These are phyloP conservation scores for Holocentrus rufus DNA, from an alignment of 2,797 vertebrate genomes.

Conservation along the genomic window DNA sequence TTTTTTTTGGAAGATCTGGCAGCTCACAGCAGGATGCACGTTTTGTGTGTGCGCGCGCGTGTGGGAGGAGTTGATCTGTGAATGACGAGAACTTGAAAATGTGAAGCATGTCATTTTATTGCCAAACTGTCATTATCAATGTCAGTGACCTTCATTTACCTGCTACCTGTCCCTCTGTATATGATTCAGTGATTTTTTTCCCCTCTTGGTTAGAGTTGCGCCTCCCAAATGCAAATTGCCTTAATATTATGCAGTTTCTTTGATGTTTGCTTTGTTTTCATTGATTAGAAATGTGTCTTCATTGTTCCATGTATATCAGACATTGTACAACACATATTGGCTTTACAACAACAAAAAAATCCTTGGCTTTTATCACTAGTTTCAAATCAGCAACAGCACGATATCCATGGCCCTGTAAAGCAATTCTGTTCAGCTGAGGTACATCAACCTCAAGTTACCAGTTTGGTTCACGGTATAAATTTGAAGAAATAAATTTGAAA, in stretches of 20 bases:
- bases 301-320: constrained; percentile 28
- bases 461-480: constrained; percentile 33
- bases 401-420: background rate
- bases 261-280: background rate
- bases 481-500: constrained; percentile 29
- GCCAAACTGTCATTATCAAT: constrained; percentile 38
- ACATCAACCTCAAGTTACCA: background rate
- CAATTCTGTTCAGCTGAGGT: background rate
- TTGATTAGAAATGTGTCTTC: background rate
- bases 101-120: constrained; percentile 37
- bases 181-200: background rate
- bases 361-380: background rate
- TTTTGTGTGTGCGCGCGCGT: background rate
- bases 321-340: constrained; percentile 34
- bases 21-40: constrained; percentile 22
- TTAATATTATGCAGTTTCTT: constrained; percentile 60
- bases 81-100: constrained; percentile 17
- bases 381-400: background rate
- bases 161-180: constrained; percentile 20
- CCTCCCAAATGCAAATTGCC: constrained; percentile 65
- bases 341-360: constrained; percentile 22
- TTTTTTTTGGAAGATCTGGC: constrained; percentile 34
- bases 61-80: background rate
- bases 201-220: constrained; percentile 26
- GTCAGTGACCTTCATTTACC: constrained; percentile 20